Evolutionary conservation across 2,797 vertebrate genomes (phyloP), one percentile per base, ranked within the genome.

Genomic region (Cuniculus paca): DNA sequence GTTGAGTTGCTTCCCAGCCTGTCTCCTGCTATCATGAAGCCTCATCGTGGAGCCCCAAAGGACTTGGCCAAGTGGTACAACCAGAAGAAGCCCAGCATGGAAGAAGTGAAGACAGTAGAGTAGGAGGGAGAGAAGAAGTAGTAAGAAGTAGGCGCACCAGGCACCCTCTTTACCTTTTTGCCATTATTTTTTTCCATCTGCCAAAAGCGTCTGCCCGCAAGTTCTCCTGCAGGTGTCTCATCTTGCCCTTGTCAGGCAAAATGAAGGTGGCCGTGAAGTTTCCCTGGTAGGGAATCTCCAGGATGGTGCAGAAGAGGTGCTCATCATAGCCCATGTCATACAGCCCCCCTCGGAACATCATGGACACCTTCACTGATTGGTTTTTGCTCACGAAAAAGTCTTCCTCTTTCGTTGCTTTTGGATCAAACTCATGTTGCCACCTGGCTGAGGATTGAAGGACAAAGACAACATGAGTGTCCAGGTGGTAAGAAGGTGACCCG

Each of bases 381-480:
- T 87, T 97, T 12, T 97, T 95, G 16, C 99, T 97, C 96, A 99
- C 98, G 0, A 97, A 86, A 98, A 99, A 99, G 10, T 99, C 98
- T 1, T 86, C 98, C 96, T 98, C 98, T 28, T 96, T 81, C 0
- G 99, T 99, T 26, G 93, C 26, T 81, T 98, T 98, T 10, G 92
- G 97, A 26, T 99, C 75, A 5, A 99, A 99, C 75, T 98, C 99
- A 72, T 99, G 99, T 94, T 98, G 97, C 99, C 99, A 99, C 97
- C 99, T 97, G 97, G 97, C 98, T 99, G 97, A 83, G 95, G 97
- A 98, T 31, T 34, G 2, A 98, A 61, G 91, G 78, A 96, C 60
- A 98, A 72, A 48, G 84, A 72, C 96, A 80, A 96, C 11, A 1
- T 93, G 60, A 52, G 61, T 63, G 80, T 94, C 97, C 91, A 90